Conservation (phyloP, 2,888 invertebrate genomes). For the Muschampia plurimacula region DNA sequence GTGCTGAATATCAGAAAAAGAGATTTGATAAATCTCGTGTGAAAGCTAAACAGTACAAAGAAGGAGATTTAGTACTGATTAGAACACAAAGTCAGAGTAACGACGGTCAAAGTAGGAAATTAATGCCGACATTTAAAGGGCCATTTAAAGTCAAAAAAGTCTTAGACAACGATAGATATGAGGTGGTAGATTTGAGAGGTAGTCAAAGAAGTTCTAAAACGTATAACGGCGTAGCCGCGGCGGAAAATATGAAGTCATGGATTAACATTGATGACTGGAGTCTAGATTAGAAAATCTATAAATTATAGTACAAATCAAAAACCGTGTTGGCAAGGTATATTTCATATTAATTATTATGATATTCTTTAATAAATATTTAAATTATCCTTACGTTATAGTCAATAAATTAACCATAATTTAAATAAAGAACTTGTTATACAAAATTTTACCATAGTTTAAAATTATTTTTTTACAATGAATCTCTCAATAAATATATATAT, state of each 20-base stretch:
- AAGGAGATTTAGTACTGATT: neutral
- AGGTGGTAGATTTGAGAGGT: neutral
- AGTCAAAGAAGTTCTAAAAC: neutral
- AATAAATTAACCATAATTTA: too few species aligned
- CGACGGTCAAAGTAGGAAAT: neutral
- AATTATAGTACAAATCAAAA: too few species aligned
- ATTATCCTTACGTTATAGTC: too few species aligned
- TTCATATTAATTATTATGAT: too few species aligned
- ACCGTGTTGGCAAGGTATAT: too few species aligned
- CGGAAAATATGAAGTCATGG: neutral
- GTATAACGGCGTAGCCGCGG: neutral
- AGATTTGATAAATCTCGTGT: neutral
- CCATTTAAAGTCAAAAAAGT: neutral
- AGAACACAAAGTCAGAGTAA: neutral
- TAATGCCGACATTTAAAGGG: neutral
- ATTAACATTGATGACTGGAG: neutral
- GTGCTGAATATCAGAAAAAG: neutral
- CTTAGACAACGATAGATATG: neutral
- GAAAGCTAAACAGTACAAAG: neutral
- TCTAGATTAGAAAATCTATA: too few species aligned
- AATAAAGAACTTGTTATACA: too few species aligned
- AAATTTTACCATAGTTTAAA: too few species aligned
- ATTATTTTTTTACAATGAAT: too few species aligned
- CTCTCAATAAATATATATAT: too few species aligned
- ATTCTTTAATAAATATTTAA: too few species aligned